Evolutionary conservation across 2,888 invertebrate genomes (phyloP).

Genomic region (Clepsis dumicolana): DNA sequence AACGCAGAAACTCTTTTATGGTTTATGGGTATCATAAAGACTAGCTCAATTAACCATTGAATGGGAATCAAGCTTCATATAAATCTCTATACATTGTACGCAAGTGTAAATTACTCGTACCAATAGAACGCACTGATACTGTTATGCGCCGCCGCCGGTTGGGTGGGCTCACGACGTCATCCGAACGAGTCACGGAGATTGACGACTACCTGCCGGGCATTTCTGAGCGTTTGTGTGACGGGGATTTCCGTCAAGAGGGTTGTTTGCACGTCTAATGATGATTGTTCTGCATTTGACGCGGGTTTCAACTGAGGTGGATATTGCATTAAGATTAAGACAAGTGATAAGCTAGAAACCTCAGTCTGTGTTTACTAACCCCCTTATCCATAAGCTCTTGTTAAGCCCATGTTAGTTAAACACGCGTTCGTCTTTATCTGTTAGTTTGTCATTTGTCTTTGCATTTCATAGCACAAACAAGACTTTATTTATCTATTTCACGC

Average conservation of each 20-base stretch:
- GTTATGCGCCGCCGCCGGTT: constrained; percentile 59
- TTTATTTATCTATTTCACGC: no score
- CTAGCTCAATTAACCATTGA: background rate
- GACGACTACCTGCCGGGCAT: constrained; percentile 66
- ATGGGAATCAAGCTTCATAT: background rate
- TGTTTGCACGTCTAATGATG: constrained; percentile 42
- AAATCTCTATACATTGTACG: background rate
- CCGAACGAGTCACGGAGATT: constrained; percentile 71
- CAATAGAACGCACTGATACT: constrained; percentile 54
- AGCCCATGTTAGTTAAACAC: no score
- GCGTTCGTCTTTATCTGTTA: no score
- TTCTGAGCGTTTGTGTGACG: constrained; percentile 48
- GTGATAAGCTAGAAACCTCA: background rate
- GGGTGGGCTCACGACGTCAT: constrained; percentile 72
- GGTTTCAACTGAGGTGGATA: background rate
- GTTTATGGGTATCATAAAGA: background rate
- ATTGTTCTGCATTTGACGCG: constrained; percentile 32
- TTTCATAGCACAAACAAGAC: no score
- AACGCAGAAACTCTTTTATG: background rate
- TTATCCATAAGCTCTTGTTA: background rate
- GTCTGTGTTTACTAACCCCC: background rate
- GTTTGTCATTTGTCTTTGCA: no score
- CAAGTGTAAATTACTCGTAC: constrained; percentile 45
- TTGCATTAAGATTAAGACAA: background rate
- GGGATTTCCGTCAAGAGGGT: constrained; percentile 47